Conservation (phyloP, 1,140 invertebrate species). For the Caenorhabditis tropicalis region DNA sequence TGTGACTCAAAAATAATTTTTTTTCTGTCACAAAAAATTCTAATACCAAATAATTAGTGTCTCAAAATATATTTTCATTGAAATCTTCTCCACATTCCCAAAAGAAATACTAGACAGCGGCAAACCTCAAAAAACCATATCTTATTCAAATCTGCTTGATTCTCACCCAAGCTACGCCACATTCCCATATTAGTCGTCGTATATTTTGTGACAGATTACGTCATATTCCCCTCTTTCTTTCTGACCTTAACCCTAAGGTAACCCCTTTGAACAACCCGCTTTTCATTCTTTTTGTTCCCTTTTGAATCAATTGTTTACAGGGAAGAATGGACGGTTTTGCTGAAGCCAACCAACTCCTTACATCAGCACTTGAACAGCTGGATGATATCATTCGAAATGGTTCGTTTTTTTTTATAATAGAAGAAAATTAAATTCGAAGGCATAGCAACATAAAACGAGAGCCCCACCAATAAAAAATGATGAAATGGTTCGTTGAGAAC, state of each 20-base stretch:
- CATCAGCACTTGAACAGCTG: slow-evolving; percentile 60
- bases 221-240: background rate
- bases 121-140: background rate
- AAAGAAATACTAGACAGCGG: background rate
- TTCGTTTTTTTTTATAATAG: background rate
- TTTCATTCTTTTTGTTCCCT: background rate
- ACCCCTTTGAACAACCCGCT: background rate
- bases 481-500: slow-evolving; percentile 24
- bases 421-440: background rate
- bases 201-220: slow-evolving; percentile 18
- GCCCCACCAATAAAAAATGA: background rate
- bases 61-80: too few species aligned
- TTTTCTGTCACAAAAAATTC: too few species aligned
- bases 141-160: slow-evolving; percentile 14
- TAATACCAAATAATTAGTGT: too few species aligned
- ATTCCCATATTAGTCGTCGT: slow-evolving; percentile 31
- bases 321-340: slow-evolving; percentile 58
- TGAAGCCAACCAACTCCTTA: slow-evolving; percentile 63
- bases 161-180: slow-evolving; percentile 2
- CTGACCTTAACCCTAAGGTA: slow-evolving; percentile 17
- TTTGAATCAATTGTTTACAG: background rate
- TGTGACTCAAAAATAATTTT: too few species aligned
- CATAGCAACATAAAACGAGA: background rate
- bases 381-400: slow-evolving; percentile 59
- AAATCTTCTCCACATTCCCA: background rate